Evolutionary conservation across 2,888 invertebrate genomes (phyloP).

Genomic region (Dicyrtomina minuta): DNA sequence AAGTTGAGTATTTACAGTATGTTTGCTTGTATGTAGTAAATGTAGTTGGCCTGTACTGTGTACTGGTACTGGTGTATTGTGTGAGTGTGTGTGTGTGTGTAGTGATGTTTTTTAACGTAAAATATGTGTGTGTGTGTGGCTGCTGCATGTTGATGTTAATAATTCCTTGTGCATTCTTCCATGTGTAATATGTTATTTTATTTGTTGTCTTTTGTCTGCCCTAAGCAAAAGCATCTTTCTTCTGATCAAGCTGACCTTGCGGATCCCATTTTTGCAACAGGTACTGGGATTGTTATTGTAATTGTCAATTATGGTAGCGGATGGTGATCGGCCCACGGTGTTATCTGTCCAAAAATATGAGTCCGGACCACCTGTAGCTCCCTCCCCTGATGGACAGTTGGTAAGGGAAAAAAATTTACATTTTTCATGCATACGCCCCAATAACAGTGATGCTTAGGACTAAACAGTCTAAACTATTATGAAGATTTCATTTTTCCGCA

Average conservation of each 20-base stretch:
- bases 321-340: slow-evolving; percentile 53
- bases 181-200: slow-evolving; percentile 14
- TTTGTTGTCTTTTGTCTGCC: slow-evolving; percentile 26
- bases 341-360: slow-evolving; percentile 54
- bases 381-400: slow-evolving; percentile 51
- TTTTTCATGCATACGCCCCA: slow-evolving; percentile 22
- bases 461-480: too few species aligned
- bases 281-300: slow-evolving; percentile 33
- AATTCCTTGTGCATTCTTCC: too few species aligned
- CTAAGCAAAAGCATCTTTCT: slow-evolving; percentile 27
- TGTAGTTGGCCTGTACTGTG: too few species aligned
- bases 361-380: slow-evolving; percentile 53
- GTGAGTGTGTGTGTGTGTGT: too few species aligned
- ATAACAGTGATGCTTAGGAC: neutral
- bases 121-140: too few species aligned
- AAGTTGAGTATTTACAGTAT: too few species aligned
- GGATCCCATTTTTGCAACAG: slow-evolving; percentile 50
- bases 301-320: slow-evolving; percentile 53
- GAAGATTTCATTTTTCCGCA: too few species aligned
- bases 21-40: too few species aligned
- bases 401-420: slow-evolving; percentile 42
- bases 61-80: too few species aligned
- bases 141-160: too few species aligned
- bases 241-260: slow-evolving; percentile 48
- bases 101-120: too few species aligned